A percentile compares a stretch with the other conserved stretches of the same genome.
Conservation (phyloP, 2,797 vertebrate genomes). For the Amblyraja radiata region DNA sequence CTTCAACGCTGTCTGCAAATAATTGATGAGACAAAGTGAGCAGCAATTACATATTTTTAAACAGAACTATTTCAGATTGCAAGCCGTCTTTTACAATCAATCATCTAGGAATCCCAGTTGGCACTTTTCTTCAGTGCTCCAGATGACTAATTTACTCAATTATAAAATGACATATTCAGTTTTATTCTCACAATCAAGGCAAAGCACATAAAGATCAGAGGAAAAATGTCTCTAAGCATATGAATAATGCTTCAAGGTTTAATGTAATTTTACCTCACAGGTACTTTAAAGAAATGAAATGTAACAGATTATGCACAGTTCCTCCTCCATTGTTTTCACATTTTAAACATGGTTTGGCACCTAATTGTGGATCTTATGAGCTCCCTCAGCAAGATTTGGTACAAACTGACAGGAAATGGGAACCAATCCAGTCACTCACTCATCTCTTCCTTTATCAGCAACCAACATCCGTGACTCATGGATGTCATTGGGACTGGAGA, state of each 20-base stretch:
- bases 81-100: conserved; percentile 9
- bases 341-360: background rate
- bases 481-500: no score
- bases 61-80: conserved; percentile 2
- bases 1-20: background rate
- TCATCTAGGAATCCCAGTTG: background rate
- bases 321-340: background rate
- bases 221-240: conserved; percentile 1
- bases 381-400: background rate
- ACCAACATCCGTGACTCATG: background rate
- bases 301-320: background rate
- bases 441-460: conserved; percentile 7
- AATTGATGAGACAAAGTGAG: conserved; percentile 2
- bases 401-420: background rate
- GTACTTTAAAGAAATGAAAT: background rate
- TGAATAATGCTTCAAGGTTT: background rate
- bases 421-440: background rate
- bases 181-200: conserved; percentile 18
- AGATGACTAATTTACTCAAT: conserved; percentile 29
- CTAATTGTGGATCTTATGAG: background rate
- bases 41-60: conserved; percentile 16
- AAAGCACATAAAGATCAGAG: background rate
- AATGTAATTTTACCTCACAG: background rate
- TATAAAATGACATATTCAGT: conserved; percentile 17
- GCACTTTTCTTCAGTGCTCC: background rate